Evolutionary conservation across 2,888 invertebrate species (phyloP), one percentile per base, ranked within the genome.

Genomic region (Noctua janthe): DNA sequence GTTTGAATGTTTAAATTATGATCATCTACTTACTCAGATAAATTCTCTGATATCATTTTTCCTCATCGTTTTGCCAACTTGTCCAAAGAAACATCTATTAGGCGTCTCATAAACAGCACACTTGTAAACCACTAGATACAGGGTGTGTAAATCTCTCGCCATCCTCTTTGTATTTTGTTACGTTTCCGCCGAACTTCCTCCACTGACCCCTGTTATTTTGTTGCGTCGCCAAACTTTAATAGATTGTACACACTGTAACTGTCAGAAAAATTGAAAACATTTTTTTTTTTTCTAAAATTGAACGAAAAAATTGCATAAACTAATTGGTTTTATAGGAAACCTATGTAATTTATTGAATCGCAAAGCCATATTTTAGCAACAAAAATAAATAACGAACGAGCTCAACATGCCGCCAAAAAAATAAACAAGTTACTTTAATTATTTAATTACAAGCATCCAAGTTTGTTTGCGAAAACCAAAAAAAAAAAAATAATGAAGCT

Each of bases 101-200:
- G 79, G 81, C 74, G 81, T 79, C 85, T 79, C 87, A 85, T 87
- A 87, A 86, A 86, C 85, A 87, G 78, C 77, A 84, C 80, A 87
- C 83, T 89, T 83, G 83, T 88, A 86, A 85, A 87, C 86, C 85
- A 74, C 78, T 85, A 78, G 71, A 88, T 87, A 90, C 89, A 89
- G 91, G 89, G 88, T 90, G 91, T 88, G 87, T 91, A 91, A 92
- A 91, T 92, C 91, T 88, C 87, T 80, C 85, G 84, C 88, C 88
- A 86, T 89, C 88, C 91, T 90, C 88, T 80, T 87, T 90, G 74
- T 88, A 89, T 89, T 89, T 90, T 87, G 88, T 88, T 85, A 86
- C 84, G 89, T 91, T 92, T 93, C 91, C 92, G 90, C 75, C 69
- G 62, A 80, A 87, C 84, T 92, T 92, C 91, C 91, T 91, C 79